Percentiles rank a stretch among this genome's conserved stretches.
Evolutionary conservation across 2,888 invertebrate species (phyloP).

Genomic region (Mayetiola destructor): DNA sequence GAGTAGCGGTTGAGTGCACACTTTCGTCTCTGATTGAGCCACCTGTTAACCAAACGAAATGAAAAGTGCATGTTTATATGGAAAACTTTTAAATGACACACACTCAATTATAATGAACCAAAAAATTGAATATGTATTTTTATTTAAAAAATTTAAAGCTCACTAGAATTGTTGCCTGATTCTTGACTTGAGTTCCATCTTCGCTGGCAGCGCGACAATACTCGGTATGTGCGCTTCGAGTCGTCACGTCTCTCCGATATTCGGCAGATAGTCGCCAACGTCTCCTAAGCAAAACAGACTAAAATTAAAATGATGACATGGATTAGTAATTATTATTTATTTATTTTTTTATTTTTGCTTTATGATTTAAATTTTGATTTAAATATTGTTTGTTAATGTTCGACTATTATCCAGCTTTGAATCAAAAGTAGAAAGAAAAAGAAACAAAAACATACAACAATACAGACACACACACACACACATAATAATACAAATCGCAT

Average conservation of each 20-base stretch:
- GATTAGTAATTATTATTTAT: constrained; percentile 16
- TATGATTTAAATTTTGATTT: too few relatives aligned
- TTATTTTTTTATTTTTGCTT: too few relatives aligned
- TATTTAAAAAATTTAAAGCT: not conserved
- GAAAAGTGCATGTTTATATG: not conserved
- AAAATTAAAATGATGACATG: constrained; percentile 23
- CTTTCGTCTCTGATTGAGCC: constrained; percentile 30
- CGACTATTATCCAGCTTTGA: too few relatives aligned
- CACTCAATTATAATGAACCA: not conserved
- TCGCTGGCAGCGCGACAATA: constrained; percentile 41
- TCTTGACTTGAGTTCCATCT: constrained; percentile 35
- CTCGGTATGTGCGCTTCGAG: constrained; percentile 44
- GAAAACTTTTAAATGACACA: not conserved
- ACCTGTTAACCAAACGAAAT: constrained; percentile 23
- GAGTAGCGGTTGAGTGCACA: constrained; percentile 23
- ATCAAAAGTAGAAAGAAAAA: too few relatives aligned
- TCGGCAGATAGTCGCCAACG: constrained; percentile 39
- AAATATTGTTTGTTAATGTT: too few relatives aligned
- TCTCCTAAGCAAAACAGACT: constrained; percentile 41
- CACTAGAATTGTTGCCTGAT: constrained; percentile 36
- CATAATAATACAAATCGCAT: too few relatives aligned
- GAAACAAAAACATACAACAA: too few relatives aligned
- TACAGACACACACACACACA: too few relatives aligned
- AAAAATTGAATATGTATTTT: not conserved
- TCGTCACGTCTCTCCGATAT: constrained; percentile 22